Base-by-base conservation (phyloP, 2,797 vertebrate species). In the Thunnus albacares region DNA sequence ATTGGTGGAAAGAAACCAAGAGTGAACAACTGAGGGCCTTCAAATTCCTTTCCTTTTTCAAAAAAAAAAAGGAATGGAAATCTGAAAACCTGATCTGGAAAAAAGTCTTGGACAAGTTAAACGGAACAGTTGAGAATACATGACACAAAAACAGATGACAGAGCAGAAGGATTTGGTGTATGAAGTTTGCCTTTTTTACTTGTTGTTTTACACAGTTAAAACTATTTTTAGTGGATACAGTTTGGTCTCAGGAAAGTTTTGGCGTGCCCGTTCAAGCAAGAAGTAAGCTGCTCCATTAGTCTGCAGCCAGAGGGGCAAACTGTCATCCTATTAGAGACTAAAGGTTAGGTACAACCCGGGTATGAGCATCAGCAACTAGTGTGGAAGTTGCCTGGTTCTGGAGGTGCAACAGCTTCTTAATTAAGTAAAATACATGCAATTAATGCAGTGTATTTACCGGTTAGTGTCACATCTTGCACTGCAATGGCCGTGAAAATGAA, bases 91-190 rank as follows among this genome's bases (percentile, higher is more conserved):
- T 33, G 72, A 88, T 89, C 75, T 88, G 88, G 85, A 83, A 87
- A 49, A 90, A 79, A 57, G 62, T 71, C 79, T 84, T 71, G 82
- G 81, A 77, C 3, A 0, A 12, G 30, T 41, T 45, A 10, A 65
- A 83, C 1, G 83, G 89, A 93, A 92, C 68, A 74, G 77, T 83
- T 87, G 84, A 83, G 72, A 80, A 81, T 60, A 64, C 35, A 70
- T 5, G 57, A 77, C 75, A 83, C 47, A 65, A 87, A 90, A 90
- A 85, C 85, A 87, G 76, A 89, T 84, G 91, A 87, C 68, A n/a
- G 61, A 26, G 75, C 81, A 81, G 78, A 81, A 80, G 52, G 41
- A 70, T 67, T 83, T 73, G 71, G 18, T 56, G 69, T 8, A 65
- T 51, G 69, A 74, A 71, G 56, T 59, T 60, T 20, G 41, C 41